Evolutionary conservation across 2,113 vertebrate species (phyloP), one percentile per base, ranked within the genome.

Genomic region (Shinisaurus crocodilurus): DNA sequence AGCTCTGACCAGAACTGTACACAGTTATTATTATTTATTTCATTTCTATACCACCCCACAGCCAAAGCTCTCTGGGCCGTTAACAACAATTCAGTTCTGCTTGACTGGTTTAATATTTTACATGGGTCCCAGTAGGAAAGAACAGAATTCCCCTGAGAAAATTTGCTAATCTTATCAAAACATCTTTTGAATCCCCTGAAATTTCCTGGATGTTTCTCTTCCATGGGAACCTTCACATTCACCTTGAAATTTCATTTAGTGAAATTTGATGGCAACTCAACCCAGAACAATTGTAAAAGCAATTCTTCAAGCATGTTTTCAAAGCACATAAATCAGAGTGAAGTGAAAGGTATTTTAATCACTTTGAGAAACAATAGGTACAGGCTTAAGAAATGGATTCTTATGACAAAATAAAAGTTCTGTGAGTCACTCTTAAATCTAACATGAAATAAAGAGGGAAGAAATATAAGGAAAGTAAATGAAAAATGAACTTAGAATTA

Each of bases 281-380:
- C 15, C 18, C 29, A 34, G 32, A 72, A 85, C 83, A 70, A 69
- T n/a, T 50, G 29, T 20, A 86, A 85, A 86, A 50, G 34, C 29
- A 23, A 86, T 72, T 65, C n/a, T 86, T 72, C 34, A 70, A 54
- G 67, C 29, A 86, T n/a, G 45, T 69, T 86, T 86, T 86, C 83
- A 86, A 72, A 72, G 45, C 45, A n/a, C 23, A 50, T 20, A 86
- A 50, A n/a, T 86, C 29, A 85, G 43, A 45, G 40, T 48, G 40
- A 70, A 85, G 72, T n/a, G 84, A 85, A 85, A 72, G 43, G 45
- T 69, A 20, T 34, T 54, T 18, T 57, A 60, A n/a, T 82, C 63
- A 45, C 27, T 43, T 86, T 72, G 67, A 72, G 67, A 72, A 86
- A 86, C 67, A 86, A 54, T 50, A 50, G 67, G 72, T 72, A 37